A percentile compares a stretch with the other conserved stretches of the same genome.
Conservation (phyloP, 2,888 invertebrate species). For the Tineola bisselliella region DNA sequence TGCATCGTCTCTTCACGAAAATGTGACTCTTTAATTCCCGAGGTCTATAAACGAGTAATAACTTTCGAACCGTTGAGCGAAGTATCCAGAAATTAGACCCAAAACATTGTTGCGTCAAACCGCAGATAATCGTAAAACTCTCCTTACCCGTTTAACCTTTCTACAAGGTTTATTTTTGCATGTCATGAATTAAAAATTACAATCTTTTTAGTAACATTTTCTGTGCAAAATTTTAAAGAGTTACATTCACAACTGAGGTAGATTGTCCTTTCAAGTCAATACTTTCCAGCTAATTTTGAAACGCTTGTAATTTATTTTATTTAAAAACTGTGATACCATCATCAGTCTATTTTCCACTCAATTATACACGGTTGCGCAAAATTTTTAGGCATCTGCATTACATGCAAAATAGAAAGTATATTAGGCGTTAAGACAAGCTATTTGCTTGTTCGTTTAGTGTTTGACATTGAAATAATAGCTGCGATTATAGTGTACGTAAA, state of each 20-base stretch:
- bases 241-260: too few species aligned
- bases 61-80: conserved; percentile 2
- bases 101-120: neutral
- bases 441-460: neutral
- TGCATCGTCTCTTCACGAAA: neutral
- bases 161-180: neutral
- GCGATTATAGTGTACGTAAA: neutral
- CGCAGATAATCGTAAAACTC: neutral
- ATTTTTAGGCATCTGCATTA: too few species aligned
- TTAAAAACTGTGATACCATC: too few species aligned
- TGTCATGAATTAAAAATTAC: neutral
- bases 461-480: neutral
- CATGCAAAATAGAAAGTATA: too few species aligned
- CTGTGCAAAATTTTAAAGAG: too few species aligned
- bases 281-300: too few species aligned
- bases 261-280: too few species aligned
- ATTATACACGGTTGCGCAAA: too few species aligned
- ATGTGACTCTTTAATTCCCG: neutral
- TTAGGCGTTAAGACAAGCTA: too few species aligned
- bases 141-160: neutral
- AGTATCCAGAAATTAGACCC: conserved; percentile 8
- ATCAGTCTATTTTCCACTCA: too few species aligned
- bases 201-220: neutral
- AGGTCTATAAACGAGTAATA: conserved; percentile 8
- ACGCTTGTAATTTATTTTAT: too few species aligned